These are phyloP conservation scores for Orcinus orca DNA, from an alignment of 2,113 vertebrate species.

Conservation along the genomic window DNA sequence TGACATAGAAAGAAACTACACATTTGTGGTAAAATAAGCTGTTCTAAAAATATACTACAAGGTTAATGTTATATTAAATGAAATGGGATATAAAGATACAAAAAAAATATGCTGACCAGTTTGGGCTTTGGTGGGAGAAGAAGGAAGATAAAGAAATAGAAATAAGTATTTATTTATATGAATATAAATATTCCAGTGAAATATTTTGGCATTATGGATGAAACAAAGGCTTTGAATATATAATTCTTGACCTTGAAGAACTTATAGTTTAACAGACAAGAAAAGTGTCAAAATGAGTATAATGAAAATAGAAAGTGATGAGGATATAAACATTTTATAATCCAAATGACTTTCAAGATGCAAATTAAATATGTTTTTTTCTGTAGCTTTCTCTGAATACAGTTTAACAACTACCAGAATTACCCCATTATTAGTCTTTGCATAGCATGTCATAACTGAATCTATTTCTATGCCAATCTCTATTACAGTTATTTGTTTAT, in stretches of 20 bases:
- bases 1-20: neutral
- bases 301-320: neutral
- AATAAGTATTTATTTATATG: neutral
- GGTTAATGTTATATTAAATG: neutral
- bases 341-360: conserved; percentile 10
- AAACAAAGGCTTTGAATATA: conserved; percentile 3
- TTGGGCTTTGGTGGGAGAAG: neutral
- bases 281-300: neutral
- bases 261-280: neutral
- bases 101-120: neutral
- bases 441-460: neutral
- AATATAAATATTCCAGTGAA: neutral
- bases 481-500: neutral
- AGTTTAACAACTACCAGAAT: neutral
- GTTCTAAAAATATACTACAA: neutral
- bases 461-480: neutral
- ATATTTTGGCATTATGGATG: neutral
- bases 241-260: neutral
- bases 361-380: neutral
- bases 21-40: neutral
- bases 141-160: neutral
- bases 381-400: neutral
- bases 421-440: neutral
- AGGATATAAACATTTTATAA: neutral
- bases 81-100: neutral